Base-by-base conservation (phyloP, 1,140 invertebrate genomes). In the Scaptomyza graminum region DNA sequence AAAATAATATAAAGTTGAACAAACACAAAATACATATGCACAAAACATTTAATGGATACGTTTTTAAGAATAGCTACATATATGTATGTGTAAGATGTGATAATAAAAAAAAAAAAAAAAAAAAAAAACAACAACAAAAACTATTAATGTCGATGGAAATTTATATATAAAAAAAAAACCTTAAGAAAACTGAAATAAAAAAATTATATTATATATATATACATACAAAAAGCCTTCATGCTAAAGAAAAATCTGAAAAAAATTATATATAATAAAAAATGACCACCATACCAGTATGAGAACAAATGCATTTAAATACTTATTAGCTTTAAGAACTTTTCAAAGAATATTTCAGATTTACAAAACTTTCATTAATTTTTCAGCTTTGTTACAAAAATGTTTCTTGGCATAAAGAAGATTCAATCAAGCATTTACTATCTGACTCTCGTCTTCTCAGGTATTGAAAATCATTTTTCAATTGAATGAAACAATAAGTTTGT, bases 31-130 rank as follows among this genome's bases (percentile, higher is more conserved):
- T 78, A 79, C 78, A 87, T 85, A 87, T 87, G 83, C 69, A 87
- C 67, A 78, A 76, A 82, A 79, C 79, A 87, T 88, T 46, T 73
- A 87, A 88, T 82, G 83, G 83, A 87, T 87, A 87, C 75, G 59
- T 81, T 79, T 82, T 79, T 82, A 85, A 79, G 83, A 73, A 79
- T 88, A 87, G 82, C 83, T 74, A 74, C 68, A 70, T 72, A 31
- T 25, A 59, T 52, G 59, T 74, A 60, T 69, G 63, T 87, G 75
- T 87, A 88, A 87, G 83, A 87, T 87, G 83, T 87, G 83, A 87
- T 87, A 87, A 87, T 88, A 46, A 44, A 13, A 63, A 64, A 50
- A 66, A 46, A 74, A 62, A 57, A 71, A 72, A 5, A 57, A 71
- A 72, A 5, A 31, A 31, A 31, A 72, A 51, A 55, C 18, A 68